Percentiles rank a stretch among this genome's conserved stretches.
These are phyloP conservation scores for Agonopterix arenella DNA, from an alignment of 2,888 invertebrate genomes.

Conservation along the genomic window DNA sequence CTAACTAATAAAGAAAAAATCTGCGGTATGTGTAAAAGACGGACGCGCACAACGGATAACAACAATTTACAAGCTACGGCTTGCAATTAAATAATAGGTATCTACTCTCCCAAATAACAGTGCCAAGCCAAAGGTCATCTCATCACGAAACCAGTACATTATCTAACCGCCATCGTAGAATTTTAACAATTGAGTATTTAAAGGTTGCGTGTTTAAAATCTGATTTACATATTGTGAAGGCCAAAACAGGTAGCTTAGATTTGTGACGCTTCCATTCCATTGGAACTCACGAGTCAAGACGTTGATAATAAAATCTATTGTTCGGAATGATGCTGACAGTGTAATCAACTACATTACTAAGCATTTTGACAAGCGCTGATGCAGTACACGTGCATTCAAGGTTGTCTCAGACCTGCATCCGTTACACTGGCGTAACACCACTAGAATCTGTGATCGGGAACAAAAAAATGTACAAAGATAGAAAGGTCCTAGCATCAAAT, in stretches of 20 bases:
- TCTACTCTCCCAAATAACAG: no score
- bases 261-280: conserved; percentile 4
- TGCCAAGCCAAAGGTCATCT: no score
- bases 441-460: conserved; percentile 47
- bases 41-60: no score
- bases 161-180: conserved; percentile 15
- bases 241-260: conserved; percentile 11
- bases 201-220: conserved; percentile 1
- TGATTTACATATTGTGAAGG: conserved; percentile 22
- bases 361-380: conserved; percentile 19
- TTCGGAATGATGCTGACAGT: neutral
- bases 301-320: neutral
- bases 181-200: conserved; percentile 9
- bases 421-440: conserved; percentile 31
- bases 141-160: no score
- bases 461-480: conserved; percentile 34
- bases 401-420: conserved; percentile 46
- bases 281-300: neutral
- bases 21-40: no score
- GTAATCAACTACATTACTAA: neutral
- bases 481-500: conserved; percentile 42
- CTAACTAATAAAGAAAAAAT: no score
- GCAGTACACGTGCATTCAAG: conserved; percentile 55
- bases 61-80: no score
- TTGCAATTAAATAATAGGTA: no score